phyloP scores from a whole-genome alignment of 2,113 vertebrate genomes.

The Labrus mixtus region DNA sequence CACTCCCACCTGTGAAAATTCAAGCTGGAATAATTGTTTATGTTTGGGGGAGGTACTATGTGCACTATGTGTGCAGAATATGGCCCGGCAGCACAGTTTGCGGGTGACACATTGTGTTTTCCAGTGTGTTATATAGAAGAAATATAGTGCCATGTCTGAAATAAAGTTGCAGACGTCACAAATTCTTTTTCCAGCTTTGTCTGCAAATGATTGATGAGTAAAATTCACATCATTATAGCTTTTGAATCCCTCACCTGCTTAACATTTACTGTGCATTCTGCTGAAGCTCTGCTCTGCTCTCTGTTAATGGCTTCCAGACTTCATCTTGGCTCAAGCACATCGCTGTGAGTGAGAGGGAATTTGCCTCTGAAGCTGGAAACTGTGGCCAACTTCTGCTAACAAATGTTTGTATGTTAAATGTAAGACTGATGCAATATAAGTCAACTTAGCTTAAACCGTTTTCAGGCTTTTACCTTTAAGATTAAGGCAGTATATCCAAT shows the following conservation, averaged over 20 bases:
- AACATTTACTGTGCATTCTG: constrained; percentile 73
- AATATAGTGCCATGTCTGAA: neutral
- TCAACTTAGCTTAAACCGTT: constrained; percentile 9
- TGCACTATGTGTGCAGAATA: neutral
- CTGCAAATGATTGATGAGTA: constrained; percentile 57
- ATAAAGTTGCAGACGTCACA: constrained; percentile 20
- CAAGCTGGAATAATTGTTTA: constrained; percentile 70
- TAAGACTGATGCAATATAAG: neutral
- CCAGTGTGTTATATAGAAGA: constrained; percentile 11
- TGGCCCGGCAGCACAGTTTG: neutral
- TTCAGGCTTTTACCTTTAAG: constrained; percentile 6
- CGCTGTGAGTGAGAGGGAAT: constrained; percentile 48
- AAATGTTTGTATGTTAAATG: constrained; percentile 27
- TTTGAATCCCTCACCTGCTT: constrained; percentile 70
- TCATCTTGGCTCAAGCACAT: constrained; percentile 33
- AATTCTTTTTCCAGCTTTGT: constrained; percentile 19
- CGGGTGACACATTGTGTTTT: constrained; percentile 9
- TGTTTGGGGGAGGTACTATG: constrained; percentile 43
- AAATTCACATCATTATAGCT: constrained; percentile 57
- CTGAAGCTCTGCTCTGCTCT: constrained; percentile 27
- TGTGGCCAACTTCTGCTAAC: constrained; percentile 17
- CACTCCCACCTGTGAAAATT: constrained; percentile 65
- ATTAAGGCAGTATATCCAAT: neutral
- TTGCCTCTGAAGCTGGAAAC: constrained; percentile 40
- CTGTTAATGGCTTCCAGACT: constrained; percentile 75